Conservation (phyloP, 2,888 invertebrate species). For the Drosophila fungiperda region DNA sequence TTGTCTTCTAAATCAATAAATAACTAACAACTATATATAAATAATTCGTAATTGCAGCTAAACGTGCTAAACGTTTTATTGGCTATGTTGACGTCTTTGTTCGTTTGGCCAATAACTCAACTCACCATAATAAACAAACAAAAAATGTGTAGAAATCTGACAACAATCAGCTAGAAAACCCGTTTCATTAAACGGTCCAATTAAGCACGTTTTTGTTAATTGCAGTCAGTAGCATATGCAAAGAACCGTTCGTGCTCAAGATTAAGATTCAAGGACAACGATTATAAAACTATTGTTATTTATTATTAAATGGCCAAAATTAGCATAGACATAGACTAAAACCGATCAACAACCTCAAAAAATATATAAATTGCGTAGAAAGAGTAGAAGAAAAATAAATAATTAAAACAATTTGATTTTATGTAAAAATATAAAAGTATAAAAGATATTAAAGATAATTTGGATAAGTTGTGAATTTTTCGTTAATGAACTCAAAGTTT, state of each 20-base stretch:
- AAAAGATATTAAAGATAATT: background rate
- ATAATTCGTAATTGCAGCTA: background rate
- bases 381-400: background rate
- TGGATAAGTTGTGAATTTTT: background rate
- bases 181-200: constrained; percentile 48
- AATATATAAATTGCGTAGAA: background rate
- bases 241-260: constrained; percentile 38
- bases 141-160: constrained; percentile 28
- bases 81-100: constrained; percentile 24
- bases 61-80: constrained; percentile 8
- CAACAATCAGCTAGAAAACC: constrained; percentile 30
- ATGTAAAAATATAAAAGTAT: background rate
- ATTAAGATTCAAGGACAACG: constrained; percentile 51
- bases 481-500: background rate
- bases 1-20: background rate
- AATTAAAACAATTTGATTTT: background rate
- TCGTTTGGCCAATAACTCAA: constrained; percentile 24
- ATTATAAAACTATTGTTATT: constrained; percentile 27
- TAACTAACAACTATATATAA: background rate
- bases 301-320: constrained; percentile 32
- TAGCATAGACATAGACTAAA: constrained; percentile 12
- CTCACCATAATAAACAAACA: constrained; percentile 4
- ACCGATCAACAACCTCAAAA: background rate
- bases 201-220: constrained; percentile 38
- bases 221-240: constrained; percentile 32